Percentiles rank a stretch among this genome's conserved stretches.
These are phyloP conservation scores for Euphydryas editha DNA, from an alignment of 2,888 invertebrate species.

Conservation along the genomic window DNA sequence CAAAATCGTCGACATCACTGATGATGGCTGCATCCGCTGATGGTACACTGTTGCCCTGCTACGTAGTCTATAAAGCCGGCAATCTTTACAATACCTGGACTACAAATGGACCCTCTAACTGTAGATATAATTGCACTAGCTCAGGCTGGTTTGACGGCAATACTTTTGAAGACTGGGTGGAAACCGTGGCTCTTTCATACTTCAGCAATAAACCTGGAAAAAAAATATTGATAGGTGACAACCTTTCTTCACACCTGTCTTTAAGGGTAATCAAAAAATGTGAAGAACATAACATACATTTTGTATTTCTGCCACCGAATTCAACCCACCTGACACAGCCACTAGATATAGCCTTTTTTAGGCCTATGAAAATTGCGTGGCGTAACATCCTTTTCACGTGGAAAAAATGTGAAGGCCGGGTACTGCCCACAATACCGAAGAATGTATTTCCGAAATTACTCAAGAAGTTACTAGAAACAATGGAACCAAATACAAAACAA, in stretches of 20 bases:
- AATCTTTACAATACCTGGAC: conserved; percentile 62
- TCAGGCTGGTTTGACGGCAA: conserved; percentile 59
- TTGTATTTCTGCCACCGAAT: conserved; percentile 52
- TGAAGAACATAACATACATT: conserved; percentile 51
- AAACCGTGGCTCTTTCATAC: conserved; percentile 42
- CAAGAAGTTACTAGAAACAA: conserved; percentile 4
- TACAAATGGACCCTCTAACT: conserved; percentile 53
- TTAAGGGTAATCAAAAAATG: conserved; percentile 49
- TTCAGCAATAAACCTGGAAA: conserved; percentile 46
- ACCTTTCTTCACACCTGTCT: conserved; percentile 53
- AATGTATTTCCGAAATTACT: conserved; percentile 7
- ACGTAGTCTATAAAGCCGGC: conserved; percentile 63
- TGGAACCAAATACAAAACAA: neutral
- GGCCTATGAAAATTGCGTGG: conserved; percentile 19
- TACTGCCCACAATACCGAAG: conserved; percentile 8
- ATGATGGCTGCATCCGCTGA: conserved; percentile 55
- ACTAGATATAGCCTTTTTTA: conserved; percentile 4
- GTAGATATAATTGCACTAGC: conserved; percentile 56
- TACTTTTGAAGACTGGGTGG: conserved; percentile 56
- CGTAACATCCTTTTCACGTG: conserved; percentile 16
- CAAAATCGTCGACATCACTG: conserved; percentile 53
- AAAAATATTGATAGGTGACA: conserved; percentile 61
- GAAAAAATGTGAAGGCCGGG: conserved; percentile 10
- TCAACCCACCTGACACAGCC: conserved; percentile 44
- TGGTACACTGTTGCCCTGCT: conserved; percentile 53